Base-by-base conservation (phyloP, 1,140 invertebrate genomes). In the Phthorimaea operculella region DNA sequence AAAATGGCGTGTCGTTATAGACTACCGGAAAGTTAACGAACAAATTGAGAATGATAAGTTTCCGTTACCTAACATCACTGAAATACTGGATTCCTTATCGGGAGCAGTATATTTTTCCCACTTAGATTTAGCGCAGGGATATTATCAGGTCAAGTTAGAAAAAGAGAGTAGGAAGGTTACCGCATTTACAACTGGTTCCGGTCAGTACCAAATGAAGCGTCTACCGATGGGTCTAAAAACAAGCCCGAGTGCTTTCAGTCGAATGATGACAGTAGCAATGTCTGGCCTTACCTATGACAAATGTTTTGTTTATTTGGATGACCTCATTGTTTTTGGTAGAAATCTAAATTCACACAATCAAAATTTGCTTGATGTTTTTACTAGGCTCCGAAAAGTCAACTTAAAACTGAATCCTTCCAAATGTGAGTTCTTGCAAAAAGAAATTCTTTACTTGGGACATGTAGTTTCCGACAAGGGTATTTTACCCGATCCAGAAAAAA, bases 71-170 rank as follows among this genome's bases (percentile, higher is more conserved):
- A 48, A 48, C 16, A 48, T 48, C 10, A 48, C n/a, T 4, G 45
- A 48, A 14, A 48, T 52, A 15, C 44, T 60, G 50, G 62, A 64
- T 49, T 58, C 57, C 4, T 45, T 64, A 51, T 60, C 62, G n/a
- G 79, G 81, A 44, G 67, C 72, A 16, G 73, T 72, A 28, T 87
- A 79, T 60, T 88, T n/a, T 89, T 63, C 76, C 79, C 79, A 83
- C 6, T 58, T 89, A 7, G 87, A 89, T 65, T 59, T 88, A 12
- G 63, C 72, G 0, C 75, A 68, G 15, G 87, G 88, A 0, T 89
- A 84, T 64, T 85, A 84, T 70, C 87, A 90, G 66, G 74, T 89
- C 16, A 52, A 84, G 58, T 66, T 62, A 17, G 52, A 72, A 0
- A n/a, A n/a, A 87, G 87, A 52, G 11, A 58, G 52, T 53, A 42